A percentile compares a stretch with the other conserved stretches of the same genome.
These are phyloP conservation scores for Listrodromus nycthemerus DNA, from an alignment of 2,888 invertebrate genomes.

Conservation along the genomic window DNA sequence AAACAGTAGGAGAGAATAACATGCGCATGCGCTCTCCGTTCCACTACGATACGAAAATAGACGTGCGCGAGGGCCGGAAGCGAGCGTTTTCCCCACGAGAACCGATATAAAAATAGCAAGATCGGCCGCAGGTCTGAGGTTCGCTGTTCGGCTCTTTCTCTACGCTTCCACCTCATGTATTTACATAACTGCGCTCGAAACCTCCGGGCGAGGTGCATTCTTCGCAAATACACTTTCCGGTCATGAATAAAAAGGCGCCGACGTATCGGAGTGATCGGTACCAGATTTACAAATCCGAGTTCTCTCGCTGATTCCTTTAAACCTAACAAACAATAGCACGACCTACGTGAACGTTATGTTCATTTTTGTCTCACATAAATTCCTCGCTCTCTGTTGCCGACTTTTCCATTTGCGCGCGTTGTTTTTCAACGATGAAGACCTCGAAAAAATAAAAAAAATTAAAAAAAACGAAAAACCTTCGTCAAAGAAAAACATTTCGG, in stretches of 20 bases:
- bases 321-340: not conserved
- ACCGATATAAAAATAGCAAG: conserved; percentile 76
- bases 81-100: conserved; percentile 75
- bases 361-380: not conserved
- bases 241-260: not conserved
- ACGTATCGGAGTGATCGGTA: not conserved
- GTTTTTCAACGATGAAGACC: not conserved
- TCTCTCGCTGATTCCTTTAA: not conserved
- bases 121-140: conserved; percentile 67
- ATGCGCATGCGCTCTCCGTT: conserved; percentile 24
- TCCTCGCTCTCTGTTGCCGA: conserved; percentile 3
- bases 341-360: not conserved
- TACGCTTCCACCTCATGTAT: conserved; percentile 38
- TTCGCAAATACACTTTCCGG: not conserved
- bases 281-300: not conserved
- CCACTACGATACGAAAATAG: conserved; percentile 73
- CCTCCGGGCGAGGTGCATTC: conserved; percentile 3
- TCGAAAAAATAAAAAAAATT: too few species aligned
- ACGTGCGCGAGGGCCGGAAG: conserved; percentile 73
- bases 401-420: conserved; percentile 2
- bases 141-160: conserved; percentile 63
- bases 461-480: conserved; percentile 19
- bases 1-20: conserved; percentile 25
- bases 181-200: conserved; percentile 56
- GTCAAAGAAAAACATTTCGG: conserved; percentile 42